Percentiles rank a stretch among this genome's conserved stretches.
Conservation (phyloP, 2,797 vertebrate species). For the Tadarida brasiliensis region DNA sequence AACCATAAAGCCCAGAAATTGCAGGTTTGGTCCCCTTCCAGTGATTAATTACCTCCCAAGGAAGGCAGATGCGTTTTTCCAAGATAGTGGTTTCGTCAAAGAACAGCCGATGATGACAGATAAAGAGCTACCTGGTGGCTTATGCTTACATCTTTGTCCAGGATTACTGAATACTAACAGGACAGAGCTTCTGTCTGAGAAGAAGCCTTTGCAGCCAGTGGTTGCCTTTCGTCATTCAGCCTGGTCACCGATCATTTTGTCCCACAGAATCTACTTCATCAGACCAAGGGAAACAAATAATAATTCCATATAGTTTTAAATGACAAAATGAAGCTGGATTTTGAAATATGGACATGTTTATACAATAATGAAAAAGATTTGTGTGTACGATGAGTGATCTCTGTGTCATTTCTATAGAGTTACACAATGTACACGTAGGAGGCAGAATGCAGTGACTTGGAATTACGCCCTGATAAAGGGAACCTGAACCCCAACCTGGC, state of each 20-base stretch:
- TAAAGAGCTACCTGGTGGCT: slow-evolving; percentile 55
- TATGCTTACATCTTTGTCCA: slow-evolving; percentile 40
- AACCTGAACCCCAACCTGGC: background rate
- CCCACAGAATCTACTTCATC: background rate
- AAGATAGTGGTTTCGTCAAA: slow-evolving; percentile 75
- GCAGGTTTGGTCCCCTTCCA: slow-evolving; percentile 36
- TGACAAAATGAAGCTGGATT: background rate
- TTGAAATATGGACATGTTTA: background rate
- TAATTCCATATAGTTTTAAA: slow-evolving; percentile 13
- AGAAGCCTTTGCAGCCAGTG: background rate
- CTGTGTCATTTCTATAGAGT: background rate
- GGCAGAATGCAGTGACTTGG: background rate
- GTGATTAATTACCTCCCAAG: slow-evolving; percentile 47
- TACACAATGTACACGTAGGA: background rate
- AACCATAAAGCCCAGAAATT: slow-evolving; percentile 55
- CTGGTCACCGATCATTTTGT: background rate
- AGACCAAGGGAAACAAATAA: background rate
- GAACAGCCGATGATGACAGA: slow-evolving; percentile 60
- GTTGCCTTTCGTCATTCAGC: slow-evolving; percentile 34
- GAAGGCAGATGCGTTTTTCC: slow-evolving; percentile 68
- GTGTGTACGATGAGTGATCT: background rate
- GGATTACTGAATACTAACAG: slow-evolving; percentile 58
- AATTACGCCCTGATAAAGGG: background rate
- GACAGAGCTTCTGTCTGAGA: slow-evolving; percentile 34
- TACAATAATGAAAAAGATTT: background rate